A percentile compares a stretch with the other conserved stretches of the same genome.
Evolutionary conservation across 1,140 invertebrate species (phyloP).

Genomic region (Eueides isabella): DNA sequence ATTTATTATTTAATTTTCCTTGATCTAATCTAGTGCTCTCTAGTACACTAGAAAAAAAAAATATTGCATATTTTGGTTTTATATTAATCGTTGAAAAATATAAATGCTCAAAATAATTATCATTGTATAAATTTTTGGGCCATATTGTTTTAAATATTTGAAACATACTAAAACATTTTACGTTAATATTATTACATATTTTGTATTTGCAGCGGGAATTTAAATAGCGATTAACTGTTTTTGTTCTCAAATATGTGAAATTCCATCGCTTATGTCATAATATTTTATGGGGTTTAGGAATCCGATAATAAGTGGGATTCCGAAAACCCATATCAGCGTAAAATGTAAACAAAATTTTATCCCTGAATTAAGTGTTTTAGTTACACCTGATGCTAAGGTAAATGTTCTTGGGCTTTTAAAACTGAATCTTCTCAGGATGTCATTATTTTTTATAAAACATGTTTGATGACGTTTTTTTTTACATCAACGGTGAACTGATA

Average conservation of each 20-base stretch:
- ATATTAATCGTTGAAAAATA: too few species aligned
- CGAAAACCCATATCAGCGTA: constrained; percentile 51
- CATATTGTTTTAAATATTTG: not conserved
- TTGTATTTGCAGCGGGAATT: not conserved
- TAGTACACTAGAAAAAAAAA: too few species aligned
- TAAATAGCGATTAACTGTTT: constrained; percentile 17
- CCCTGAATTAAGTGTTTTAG: constrained; percentile 54
- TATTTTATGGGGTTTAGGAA: constrained; percentile 38
- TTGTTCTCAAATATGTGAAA: constrained; percentile 8
- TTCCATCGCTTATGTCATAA: constrained; percentile 23
- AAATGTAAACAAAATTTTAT: constrained; percentile 49
- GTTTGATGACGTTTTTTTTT: not conserved
- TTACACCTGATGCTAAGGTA: constrained; percentile 19
- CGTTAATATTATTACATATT: not conserved
- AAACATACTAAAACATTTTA: not conserved
- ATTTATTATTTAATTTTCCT: too few species aligned
- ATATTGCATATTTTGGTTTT: too few species aligned
- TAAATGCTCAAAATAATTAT: too few species aligned
- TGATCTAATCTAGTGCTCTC: too few species aligned
- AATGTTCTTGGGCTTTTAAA: not conserved
- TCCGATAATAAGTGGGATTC: constrained; percentile 45
- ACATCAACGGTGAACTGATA: too few species aligned
- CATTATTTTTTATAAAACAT: not conserved
- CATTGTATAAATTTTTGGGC: not conserved
- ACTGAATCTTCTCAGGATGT: not conserved